phyloP scores from a whole-genome alignment of 2,888 invertebrate species.

The Habrosyne pyritoides region DNA sequence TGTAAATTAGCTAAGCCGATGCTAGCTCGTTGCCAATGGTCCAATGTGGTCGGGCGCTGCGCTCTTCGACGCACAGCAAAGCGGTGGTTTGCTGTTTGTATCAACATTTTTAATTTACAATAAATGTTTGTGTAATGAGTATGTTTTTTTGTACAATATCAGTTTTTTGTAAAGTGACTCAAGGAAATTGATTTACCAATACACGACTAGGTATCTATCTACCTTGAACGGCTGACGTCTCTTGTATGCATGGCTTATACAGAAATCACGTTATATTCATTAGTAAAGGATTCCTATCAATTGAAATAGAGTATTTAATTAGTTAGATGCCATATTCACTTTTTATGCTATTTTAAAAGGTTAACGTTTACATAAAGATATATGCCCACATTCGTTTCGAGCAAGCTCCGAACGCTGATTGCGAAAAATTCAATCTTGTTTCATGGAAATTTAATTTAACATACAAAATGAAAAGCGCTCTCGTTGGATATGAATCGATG shows the following conservation, averaged over 20 bases:
- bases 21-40: constrained; percentile 63
- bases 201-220: too few species aligned
- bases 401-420: constrained; percentile 70
- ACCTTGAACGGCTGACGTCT: too few species aligned
- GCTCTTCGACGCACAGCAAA: constrained; percentile 25
- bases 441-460: constrained; percentile 84
- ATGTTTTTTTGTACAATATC: too few species aligned
- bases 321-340: background rate
- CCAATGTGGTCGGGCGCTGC: constrained; percentile 46
- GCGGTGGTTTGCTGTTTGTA: constrained; percentile 40
- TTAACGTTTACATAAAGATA: constrained; percentile 24
- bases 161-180: too few species aligned
- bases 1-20: constrained; percentile 82
- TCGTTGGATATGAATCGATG: constrained; percentile 80
- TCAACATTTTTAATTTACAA: background rate
- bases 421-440: constrained; percentile 84
- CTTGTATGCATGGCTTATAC: too few species aligned
- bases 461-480: constrained; percentile 81
- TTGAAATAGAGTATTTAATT: background rate
- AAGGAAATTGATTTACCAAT: too few species aligned
- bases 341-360: constrained; percentile 5
- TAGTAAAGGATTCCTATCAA: background rate
- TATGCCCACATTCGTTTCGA: constrained; percentile 54
- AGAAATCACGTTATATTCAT: background rate
- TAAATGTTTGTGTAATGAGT: background rate